A percentile compares a stretch with the other conserved stretches of the same genome.
Evolutionary conservation across 2,888 invertebrate genomes (phyloP).

Genomic region (Cerastis rubricosa): DNA sequence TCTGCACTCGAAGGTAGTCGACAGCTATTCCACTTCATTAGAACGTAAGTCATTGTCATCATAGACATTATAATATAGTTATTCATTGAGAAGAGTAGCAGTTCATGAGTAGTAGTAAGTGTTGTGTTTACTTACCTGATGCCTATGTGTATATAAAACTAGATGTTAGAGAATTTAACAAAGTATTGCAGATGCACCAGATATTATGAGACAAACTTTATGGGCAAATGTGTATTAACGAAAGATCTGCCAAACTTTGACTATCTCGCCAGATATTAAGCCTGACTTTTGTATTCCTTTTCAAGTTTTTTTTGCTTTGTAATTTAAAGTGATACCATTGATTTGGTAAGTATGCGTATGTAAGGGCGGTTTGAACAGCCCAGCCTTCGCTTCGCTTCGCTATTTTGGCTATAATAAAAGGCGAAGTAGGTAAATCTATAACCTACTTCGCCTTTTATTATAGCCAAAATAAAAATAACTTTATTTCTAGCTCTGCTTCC

Average conservation of each 20-base stretch:
- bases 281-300: not conserved
- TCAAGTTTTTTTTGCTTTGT: not conserved
- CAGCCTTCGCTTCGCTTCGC: too few species aligned
- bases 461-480: conserved; percentile 11
- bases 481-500: conserved; percentile 9
- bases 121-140: not conserved
- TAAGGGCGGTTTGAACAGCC: not conserved
- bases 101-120: not conserved
- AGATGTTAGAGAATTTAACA: too few species aligned
- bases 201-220: not conserved
- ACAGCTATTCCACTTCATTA: conserved; percentile 84
- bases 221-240: not conserved
- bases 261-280: not conserved
- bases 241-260: not conserved
- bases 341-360: not conserved
- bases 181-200: not conserved
- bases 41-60: conserved; percentile 77
- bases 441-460: not conserved
- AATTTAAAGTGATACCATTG: too few species aligned
- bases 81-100: not conserved
- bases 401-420: too few species aligned
- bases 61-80: not conserved
- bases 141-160: not conserved
- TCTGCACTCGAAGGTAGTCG: conserved; percentile 76
- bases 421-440: too few species aligned